Evolutionary conservation across 2,888 invertebrate genomes (phyloP).

Genomic region (Aricia artaxerxes): DNA sequence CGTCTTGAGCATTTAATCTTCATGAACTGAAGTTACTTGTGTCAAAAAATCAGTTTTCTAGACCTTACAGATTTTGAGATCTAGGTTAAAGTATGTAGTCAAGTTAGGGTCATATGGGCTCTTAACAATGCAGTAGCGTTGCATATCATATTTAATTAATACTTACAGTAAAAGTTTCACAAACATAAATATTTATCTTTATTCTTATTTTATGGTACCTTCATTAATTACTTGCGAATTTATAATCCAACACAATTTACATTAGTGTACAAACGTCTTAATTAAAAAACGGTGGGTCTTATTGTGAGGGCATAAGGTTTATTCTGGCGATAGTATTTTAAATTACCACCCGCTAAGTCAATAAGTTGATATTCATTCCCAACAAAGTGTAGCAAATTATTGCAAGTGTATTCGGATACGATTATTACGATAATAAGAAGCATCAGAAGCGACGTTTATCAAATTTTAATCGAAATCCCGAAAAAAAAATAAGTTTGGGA

Average conservation of each 20-base stretch:
- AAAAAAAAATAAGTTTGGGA: background rate
- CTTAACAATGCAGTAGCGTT: background rate
- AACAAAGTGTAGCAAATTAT: slow-evolving; percentile 73
- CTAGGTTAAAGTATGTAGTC: too few species aligned
- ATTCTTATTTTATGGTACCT: slow-evolving; percentile 17
- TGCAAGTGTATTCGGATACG: slow-evolving; percentile 50
- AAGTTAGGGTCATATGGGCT: too few species aligned
- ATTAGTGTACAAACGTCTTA: slow-evolving; percentile 56
- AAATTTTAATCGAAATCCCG: slow-evolving; percentile 22
- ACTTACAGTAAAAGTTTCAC: background rate
- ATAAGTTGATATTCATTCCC: slow-evolving; percentile 61
- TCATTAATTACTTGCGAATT: slow-evolving; percentile 61
- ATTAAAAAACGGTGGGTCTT: slow-evolving; percentile 43
- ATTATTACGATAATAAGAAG: slow-evolving; percentile 14
- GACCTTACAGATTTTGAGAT: too few species aligned
- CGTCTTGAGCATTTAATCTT: too few species aligned
- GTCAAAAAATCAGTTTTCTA: too few species aligned
- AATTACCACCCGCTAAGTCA: slow-evolving; percentile 70
- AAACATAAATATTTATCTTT: slow-evolving; percentile 13
- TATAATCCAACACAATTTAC: slow-evolving; percentile 51
- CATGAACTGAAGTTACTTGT: too few species aligned
- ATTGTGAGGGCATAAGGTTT: slow-evolving; percentile 47
- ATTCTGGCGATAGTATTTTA: slow-evolving; percentile 42
- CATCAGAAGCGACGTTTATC: slow-evolving; percentile 26
- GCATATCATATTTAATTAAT: background rate